Base-by-base conservation (phyloP, 2,888 invertebrate species). In the Parapristionchus giblindavisi region DNA sequence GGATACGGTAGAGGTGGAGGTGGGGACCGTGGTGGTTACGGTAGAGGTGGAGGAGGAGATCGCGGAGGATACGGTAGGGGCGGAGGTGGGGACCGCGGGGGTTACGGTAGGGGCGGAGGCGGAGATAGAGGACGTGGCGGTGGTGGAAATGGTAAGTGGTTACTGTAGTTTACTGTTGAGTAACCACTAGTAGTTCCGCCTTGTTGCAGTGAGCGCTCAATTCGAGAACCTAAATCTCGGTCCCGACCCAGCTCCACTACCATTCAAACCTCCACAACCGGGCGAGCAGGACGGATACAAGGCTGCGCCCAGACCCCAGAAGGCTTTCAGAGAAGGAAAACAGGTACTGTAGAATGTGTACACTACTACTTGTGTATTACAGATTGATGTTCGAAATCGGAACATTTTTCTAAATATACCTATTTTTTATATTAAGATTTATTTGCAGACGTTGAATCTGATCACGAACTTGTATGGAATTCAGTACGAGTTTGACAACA, bases 231-330 rank as follows among this genome's bases (percentile, higher is more conserved):
- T 65, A 43, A 65, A 43, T n/a, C 63, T 65, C 43, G 63, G 63
- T 17, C 43, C 8, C 21, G 63, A 65, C 21, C 63, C 63, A 2
- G 43, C 29, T 5, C 63, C 63, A 4, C 63, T 65, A 24, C 36
- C 34, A 27, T 43, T 65, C 43, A 6, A 6, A 11, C 27, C 27
- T 3, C 43, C 43, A 27, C 14, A 24, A 21, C 3, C 24, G 3
- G 43, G 43, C 17, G 43, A 65, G n/a, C 63, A 65, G 63, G 43
- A 65, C 17, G 63, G 63, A 43, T 65, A 65, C 63, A 65, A 65
- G 63, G 63, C 63, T 21, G 63, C 63, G 4, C 43, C 63, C 43
- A 65, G 32, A 29, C 63, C 63, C 11, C 43, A 27, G 3, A 40
- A 40, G 17, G 63, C 63, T 17, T 0, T 43, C 29, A 65, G 63